Conservation (phyloP, 1,140 invertebrate genomes). For the Carcinoscorpius rotundicauda region DNA sequence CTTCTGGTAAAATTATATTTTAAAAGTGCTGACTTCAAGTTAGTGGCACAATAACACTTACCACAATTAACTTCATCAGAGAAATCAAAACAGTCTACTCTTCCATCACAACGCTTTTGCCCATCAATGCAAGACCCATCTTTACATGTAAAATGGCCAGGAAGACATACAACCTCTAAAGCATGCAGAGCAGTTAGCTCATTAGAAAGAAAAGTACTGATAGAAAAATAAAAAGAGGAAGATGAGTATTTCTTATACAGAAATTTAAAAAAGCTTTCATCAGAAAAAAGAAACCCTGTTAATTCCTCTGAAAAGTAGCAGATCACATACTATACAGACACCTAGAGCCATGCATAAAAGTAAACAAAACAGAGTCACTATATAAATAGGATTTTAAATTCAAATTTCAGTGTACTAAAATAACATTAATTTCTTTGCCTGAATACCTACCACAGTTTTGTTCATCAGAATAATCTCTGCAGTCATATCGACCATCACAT, state of each 20-base stretch:
- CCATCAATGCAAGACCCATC: constrained; percentile 51
- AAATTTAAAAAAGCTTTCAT: not conserved
- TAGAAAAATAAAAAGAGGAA: too few species aligned
- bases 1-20: too few species aligned
- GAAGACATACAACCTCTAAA: constrained; percentile 31
- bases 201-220: not conserved
- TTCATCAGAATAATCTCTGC: constrained; percentile 26
- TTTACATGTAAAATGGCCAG: constrained; percentile 42
- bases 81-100: constrained; percentile 77
- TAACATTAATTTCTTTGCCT: not conserved
- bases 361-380: too few species aligned
- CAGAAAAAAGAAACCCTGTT: not conserved
- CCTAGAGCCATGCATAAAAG: too few species aligned
- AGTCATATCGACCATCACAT: constrained; percentile 26
- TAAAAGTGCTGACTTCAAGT: too few species aligned
- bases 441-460: constrained; percentile 25
- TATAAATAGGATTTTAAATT: too few species aligned
- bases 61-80: constrained; percentile 78
- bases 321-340: too few species aligned
- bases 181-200: not conserved
- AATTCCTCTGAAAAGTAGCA: too few species aligned
- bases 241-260: not conserved
- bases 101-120: constrained; percentile 65
- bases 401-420: not conserved
- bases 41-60: constrained; percentile 13